Evolutionary conservation across 1,140 invertebrate species (phyloP), one percentile per base, ranked within the genome.

Genomic region (Portunus trituberculatus): DNA sequence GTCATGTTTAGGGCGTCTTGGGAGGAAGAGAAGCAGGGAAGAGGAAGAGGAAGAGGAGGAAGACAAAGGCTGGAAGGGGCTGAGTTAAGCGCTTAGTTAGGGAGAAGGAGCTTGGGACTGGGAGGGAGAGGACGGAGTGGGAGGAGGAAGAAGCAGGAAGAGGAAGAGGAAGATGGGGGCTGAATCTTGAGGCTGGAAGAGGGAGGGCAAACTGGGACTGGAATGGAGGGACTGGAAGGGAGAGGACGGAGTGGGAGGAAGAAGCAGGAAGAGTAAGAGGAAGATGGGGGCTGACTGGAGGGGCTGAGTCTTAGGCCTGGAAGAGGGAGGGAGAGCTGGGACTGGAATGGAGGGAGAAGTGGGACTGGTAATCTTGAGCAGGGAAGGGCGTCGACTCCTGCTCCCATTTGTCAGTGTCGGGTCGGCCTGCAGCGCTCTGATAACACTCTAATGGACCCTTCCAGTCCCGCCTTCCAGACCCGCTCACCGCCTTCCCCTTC

Each of bases 391-490:
- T 48, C 20, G 84, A 87, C 88, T 87, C 52, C 29, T n/a, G 52
- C 86, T 29, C 76, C 76, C 89, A 95, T 92, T 95, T 95, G 94
- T 95, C 94, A 95, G 94, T 95, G 94, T 95, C 94, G 76, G 90
- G 90, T n/a, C 90, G 28, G 94, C 90, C 94, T 95, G 94, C 87
- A 95, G 76, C 89, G 90, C 90, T 87, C 94, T 95, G 94, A 95
- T 95, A 95, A 95, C 94, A 92, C 89, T 91, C 94, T 92, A 95
- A 95, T 95, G 94, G 89, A 95, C 94, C 82, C 87, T 83, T 91
- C 93, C 93, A 94, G 52, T 67, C 87, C 88, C 87, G 32, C 87
- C 93, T 83, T 94, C 76, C 88, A 46, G 46, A 90, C 93, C 87
- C 67, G 28, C 87, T 45, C 82, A 39, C 92, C 84, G 32, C n/a